Base-by-base conservation (phyloP, 2,113 vertebrate species). In the Engystomops pustulosus region DNA sequence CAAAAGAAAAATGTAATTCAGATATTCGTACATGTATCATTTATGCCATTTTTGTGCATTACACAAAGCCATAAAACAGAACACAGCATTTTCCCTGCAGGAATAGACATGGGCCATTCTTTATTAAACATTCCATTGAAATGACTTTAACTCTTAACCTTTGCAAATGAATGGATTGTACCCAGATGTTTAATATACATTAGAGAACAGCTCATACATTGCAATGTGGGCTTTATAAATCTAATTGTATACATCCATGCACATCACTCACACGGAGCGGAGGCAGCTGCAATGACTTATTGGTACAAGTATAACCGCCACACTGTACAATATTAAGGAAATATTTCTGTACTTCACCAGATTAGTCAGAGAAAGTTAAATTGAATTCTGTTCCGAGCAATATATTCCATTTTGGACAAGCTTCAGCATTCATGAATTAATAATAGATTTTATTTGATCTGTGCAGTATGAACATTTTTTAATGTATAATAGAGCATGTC, bases 351-450 rank as follows among this genome's bases (percentile, higher is more conserved):
- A 27, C 11, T 36, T 51, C 32, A 41, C 9, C 7, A 67, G 58
- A 79, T 67, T 79, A 65, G 36, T 38, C 77, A 20, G 23, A 79
- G 38, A 67, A 45, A 67, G 38, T 38, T 45, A 79, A 79, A 79
- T 65, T 25, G 32, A 79, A 79, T 67, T 65, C 38, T 79, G 55
- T 65, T 67, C 53, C 34, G 36, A 47, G 77, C 55, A 67, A 65
- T 65, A 45, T 65, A 79, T 79, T 79, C 27, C 76, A 45, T 79
- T 79, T 79, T 47, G 36, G 58, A 65, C 77, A 79, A 79, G 36
- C 77, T 67, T 79, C 38, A 65, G 58, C 65, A 79, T 67, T 65
- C 58, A 78, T 79, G 41, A 65, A 79, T 79, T 62, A 62, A 47
- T 79, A 62, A 79, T 32, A 65, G 23, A 20, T 79, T 65, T 36